Conservation (phyloP, 2,113 vertebrate genomes). For the Physeter macrocephalus region DNA sequence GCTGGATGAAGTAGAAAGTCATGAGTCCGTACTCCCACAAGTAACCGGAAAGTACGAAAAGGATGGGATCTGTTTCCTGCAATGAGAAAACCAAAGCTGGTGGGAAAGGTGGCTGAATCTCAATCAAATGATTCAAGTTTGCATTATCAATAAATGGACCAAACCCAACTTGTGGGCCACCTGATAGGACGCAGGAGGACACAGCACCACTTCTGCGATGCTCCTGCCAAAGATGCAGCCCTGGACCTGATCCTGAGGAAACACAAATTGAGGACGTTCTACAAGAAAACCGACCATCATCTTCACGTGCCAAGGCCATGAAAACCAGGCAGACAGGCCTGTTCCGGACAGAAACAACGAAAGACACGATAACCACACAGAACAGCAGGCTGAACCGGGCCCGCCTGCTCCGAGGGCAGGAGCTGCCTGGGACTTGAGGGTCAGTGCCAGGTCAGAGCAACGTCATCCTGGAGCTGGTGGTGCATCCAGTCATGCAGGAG, state of each 20-base stretch:
- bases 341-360: neutral
- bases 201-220: fast-evolving
- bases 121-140: neutral
- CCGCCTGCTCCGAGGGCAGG: fast-evolving
- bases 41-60: fast-evolving
- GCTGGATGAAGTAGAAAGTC: neutral
- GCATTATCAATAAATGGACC: neutral
- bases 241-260: fast-evolving
- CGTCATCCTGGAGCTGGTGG: neutral
- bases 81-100: fast-evolving
- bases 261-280: neutral
- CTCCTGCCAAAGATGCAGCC: neutral
- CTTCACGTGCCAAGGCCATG: neutral
- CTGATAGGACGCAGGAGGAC: fast-evolving
- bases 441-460: neutral
- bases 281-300: fast-evolving
- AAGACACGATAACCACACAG: neutral
- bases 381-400: neutral
- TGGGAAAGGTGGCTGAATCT: neutral
- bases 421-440: fast-evolving
- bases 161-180: neutral
- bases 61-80: neutral
- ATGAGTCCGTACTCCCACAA: neutral
- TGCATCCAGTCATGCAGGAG: neutral
- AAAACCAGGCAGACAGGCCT: neutral